Percentiles rank a stretch among this genome's conserved stretches.
These are phyloP conservation scores for Strix uralensis DNA, from an alignment of 2,113 vertebrate species.

Conservation along the genomic window DNA sequence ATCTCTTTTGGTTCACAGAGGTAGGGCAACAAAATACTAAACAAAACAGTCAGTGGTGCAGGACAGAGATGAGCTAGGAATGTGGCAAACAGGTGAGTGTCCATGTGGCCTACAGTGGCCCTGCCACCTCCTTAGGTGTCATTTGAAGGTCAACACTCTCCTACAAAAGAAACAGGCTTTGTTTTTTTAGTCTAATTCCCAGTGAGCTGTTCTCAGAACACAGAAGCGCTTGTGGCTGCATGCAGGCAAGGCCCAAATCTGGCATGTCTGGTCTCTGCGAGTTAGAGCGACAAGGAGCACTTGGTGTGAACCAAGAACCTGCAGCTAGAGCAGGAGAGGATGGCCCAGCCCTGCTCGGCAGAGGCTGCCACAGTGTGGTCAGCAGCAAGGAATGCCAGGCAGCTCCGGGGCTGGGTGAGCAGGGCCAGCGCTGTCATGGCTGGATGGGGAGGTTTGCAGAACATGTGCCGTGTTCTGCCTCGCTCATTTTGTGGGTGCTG, in stretches of 20 bases:
- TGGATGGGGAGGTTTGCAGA: not conserved
- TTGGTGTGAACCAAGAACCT: not conserved
- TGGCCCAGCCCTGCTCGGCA: fast-evolving
- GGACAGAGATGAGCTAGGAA: not conserved
- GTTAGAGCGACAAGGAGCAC: not conserved
- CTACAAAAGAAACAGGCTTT: not conserved
- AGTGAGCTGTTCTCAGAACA: not conserved
- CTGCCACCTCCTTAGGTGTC: not conserved
- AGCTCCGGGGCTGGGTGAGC: not conserved
- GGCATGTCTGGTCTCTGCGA: not conserved
- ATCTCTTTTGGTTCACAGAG: slow-evolving; percentile 77
- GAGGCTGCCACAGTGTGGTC: not conserved
- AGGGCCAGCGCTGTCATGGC: fast-evolving
- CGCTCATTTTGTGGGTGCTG: not conserved
- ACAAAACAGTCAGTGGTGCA: not conserved
- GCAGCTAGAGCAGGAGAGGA: not conserved
- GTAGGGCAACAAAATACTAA: slow-evolving; percentile 39
- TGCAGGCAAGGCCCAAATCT: not conserved
- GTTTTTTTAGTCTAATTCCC: not conserved
- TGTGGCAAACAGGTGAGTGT: not conserved
- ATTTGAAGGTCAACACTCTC: not conserved
- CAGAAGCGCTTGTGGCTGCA: not conserved
- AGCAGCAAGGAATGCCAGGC: not conserved
- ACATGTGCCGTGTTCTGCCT: not conserved
- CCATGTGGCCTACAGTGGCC: not conserved